Conservation (phyloP, 2,797 vertebrate species). For the Lithobates sylvaticus region DNA sequence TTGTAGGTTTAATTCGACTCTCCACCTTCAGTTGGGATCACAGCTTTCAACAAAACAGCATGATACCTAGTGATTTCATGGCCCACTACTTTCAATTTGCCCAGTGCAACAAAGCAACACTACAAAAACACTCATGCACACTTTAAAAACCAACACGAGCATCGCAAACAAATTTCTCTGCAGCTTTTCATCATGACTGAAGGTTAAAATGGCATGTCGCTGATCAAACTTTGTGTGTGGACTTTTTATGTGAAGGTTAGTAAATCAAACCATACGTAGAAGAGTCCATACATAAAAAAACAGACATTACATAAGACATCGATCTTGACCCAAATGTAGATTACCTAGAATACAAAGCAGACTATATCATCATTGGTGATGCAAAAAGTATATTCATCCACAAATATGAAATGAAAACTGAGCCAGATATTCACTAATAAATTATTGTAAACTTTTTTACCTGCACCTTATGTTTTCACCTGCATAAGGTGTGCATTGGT, state of each 20-base stretch:
- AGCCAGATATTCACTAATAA: too few relatives aligned
- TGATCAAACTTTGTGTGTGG: neutral
- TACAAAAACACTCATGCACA: slow-evolving; percentile 47
- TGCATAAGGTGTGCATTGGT: too few relatives aligned
- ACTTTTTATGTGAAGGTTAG: neutral
- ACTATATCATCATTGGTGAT: too few relatives aligned
- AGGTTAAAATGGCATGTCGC: neutral
- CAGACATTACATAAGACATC: too few relatives aligned
- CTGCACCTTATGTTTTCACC: too few relatives aligned
- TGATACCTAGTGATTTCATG: slow-evolving; percentile 47
- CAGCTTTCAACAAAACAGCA: slow-evolving; percentile 46
- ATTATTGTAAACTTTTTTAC: too few relatives aligned
- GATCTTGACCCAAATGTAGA: too few relatives aligned
- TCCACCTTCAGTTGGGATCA: slow-evolving; percentile 28
- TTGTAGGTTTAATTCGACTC: slow-evolving; percentile 42
- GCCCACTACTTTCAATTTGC: slow-evolving; percentile 51
- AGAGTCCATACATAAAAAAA: too few relatives aligned
- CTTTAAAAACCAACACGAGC: slow-evolving; percentile 31
- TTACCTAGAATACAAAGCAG: too few relatives aligned
- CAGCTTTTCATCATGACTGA: neutral
- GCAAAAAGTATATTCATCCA: too few relatives aligned
- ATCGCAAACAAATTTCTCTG: neutral
- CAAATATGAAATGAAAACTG: too few relatives aligned
- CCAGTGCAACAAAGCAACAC: slow-evolving; percentile 40
- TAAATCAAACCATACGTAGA: neutral